Evolutionary conservation across 1,140 invertebrate species (phyloP), one percentile per base, ranked within the genome.

Genomic region (Pseudomyrmex sp.): DNA sequence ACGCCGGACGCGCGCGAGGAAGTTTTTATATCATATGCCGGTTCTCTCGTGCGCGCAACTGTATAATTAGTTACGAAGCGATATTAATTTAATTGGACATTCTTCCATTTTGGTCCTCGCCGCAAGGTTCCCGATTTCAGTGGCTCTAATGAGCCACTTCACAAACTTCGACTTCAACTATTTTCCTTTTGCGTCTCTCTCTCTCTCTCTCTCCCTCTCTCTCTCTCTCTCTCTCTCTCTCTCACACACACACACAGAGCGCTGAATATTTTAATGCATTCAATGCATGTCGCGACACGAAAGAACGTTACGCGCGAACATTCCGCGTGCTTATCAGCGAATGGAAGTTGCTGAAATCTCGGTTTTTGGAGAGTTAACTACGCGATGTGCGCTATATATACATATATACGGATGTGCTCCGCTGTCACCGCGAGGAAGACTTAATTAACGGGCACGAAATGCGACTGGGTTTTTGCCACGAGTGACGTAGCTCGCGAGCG

Each of bases 401-500:
- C 0, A 65, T 8, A 48, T 62, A 52, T 1, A 65, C 2, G 18
- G 35, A 58, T 58, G 48, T 35, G 35, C 35, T 59, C 35, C 72
- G 54, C 18, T 63, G 66, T 74, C 82, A 83, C 72, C 73, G 35
- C 5, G 35, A 35, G 82, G 76, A 82, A 80, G 50, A 62, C 59
- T 89, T 85, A 88, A 89, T 89, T 89, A 88, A 77, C 65, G 59
- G 59, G 56, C 76, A 75, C 48, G 58, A 82, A 88, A 88, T 63
- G 69, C 54, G 76, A 46, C 56, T 69, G 72, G 35, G 46, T 83
- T 88, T 88, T 85, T 88, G 58, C 63, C 75, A 76, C 59, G 61
- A 54, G 80, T 82, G 82, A 5, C 76, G 61, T 82, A 72, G 50
- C 18, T 74, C 26, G 20, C 63, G 68, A 44, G 63, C 70, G 46